A percentile compares a stretch with the other conserved stretches of the same genome.
phyloP scores from a whole-genome alignment of 2,113 vertebrate genomes.

The Thinocorus orbignyianus region DNA sequence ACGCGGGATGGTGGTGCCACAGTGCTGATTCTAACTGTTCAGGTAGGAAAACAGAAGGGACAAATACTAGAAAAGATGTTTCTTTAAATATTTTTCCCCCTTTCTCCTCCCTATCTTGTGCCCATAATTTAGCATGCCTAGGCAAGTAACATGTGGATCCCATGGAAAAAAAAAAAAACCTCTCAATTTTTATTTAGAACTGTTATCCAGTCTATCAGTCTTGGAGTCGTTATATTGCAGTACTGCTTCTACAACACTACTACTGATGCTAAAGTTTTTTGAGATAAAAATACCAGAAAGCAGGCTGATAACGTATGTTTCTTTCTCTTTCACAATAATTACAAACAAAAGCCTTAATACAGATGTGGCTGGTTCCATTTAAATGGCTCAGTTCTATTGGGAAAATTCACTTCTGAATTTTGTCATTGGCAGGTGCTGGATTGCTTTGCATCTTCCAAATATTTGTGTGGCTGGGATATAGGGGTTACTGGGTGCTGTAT shows the following conservation, averaged over 20 bases:
- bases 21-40: neutral
- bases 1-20: neutral
- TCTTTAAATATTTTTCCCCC: neutral
- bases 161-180: neutral
- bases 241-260: neutral
- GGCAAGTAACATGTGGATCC: neutral
- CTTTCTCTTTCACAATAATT: neutral
- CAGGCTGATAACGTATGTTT: neutral
- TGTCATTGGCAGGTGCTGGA: neutral
- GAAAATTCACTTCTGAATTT: neutral
- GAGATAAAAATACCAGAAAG: neutral
- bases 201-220: neutral
- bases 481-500: neutral
- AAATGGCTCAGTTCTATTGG: neutral
- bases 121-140: neutral
- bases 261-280: neutral
- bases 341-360: neutral
- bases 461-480: neutral
- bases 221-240: neutral
- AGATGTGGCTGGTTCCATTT: neutral
- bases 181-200: neutral
- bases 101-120: neutral
- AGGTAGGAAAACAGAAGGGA: neutral
- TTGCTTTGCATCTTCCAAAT: neutral
- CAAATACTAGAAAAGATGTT: neutral